These are phyloP conservation scores for Mus pahari DNA, from an alignment of 2,113 vertebrate genomes.

Conservation along the genomic window DNA sequence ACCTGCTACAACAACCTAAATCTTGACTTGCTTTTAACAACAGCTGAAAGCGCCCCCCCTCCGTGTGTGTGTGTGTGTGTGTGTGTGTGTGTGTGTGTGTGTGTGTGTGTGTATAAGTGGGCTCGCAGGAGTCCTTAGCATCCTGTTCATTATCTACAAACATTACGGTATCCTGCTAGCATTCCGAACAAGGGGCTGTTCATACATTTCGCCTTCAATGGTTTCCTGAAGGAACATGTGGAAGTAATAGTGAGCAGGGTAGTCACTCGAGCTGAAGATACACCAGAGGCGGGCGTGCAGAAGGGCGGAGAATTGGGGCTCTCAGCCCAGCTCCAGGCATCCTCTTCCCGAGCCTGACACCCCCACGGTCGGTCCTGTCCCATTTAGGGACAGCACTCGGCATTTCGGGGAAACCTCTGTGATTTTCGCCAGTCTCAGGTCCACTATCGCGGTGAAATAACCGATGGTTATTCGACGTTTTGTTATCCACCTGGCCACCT, in stretches of 20 bases:
- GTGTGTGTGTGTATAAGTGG: too few relatives aligned
- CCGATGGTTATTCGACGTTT: background rate
- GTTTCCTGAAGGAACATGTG: slow-evolving; percentile 94
- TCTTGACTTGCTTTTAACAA: background rate
- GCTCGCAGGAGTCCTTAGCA: background rate
- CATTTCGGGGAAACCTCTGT: background rate
- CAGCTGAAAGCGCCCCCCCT: background rate
- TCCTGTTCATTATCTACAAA: slow-evolving; percentile 83
- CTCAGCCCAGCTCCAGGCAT: background rate
- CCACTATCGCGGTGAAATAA: background rate
- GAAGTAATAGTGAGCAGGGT: slow-evolving; percentile 93
- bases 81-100: background rate
- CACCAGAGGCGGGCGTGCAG: slow-evolving; percentile 63
- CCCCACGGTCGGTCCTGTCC: background rate
- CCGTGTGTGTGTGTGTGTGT: background rate
- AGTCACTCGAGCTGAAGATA: slow-evolving; percentile 85
- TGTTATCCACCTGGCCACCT: background rate
- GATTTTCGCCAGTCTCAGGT: background rate
- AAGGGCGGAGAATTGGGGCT: slow-evolving; percentile 19
- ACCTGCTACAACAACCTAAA: background rate
- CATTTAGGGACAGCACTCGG: background rate
- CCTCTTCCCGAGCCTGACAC: background rate
- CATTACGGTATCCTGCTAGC: slow-evolving; percentile 89
- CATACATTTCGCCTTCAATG: slow-evolving; percentile 87
- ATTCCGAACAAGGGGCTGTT: slow-evolving; percentile 93